A percentile compares a stretch with the other conserved stretches of the same genome.
These are phyloP conservation scores for Tyria jacobaeae DNA, from an alignment of 2,888 invertebrate genomes.

Conservation along the genomic window DNA sequence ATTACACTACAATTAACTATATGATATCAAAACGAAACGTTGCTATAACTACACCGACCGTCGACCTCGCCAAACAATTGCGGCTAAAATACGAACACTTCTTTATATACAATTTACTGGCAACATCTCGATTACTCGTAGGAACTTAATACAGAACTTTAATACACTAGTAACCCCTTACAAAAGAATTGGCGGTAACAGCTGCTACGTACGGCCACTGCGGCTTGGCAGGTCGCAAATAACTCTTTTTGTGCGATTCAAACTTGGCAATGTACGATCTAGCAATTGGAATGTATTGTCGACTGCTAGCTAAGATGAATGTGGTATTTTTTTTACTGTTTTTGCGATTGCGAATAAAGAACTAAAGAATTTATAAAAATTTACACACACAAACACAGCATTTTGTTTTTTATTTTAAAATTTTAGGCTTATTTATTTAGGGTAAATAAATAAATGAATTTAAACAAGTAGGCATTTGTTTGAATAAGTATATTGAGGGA, in stretches of 20 bases:
- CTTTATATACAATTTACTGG: slow-evolving; percentile 7
- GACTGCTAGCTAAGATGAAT: slow-evolving; percentile 19
- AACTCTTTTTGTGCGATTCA: slow-evolving; percentile 24
- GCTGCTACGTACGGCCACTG: slow-evolving; percentile 19
- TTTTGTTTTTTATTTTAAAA: neutral
- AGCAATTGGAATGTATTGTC: slow-evolving; percentile 25
- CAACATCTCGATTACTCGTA: slow-evolving; percentile 15
- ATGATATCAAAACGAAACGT: neutral
- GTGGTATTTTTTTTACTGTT: slow-evolving; percentile 9
- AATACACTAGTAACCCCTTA: slow-evolving; percentile 13
- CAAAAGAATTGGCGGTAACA: slow-evolving; percentile 22
- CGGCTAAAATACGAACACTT: slow-evolving; percentile 7
- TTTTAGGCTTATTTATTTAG: neutral
- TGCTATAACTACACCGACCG: neutral
- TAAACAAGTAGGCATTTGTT: neutral
- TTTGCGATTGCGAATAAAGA: neutral
- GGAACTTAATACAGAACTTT: slow-evolving; percentile 18
- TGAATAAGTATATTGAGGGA: no score
- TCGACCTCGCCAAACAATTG: neutral
- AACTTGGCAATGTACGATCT: slow-evolving; percentile 28
- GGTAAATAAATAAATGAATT: neutral
- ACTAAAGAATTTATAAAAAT: neutral
- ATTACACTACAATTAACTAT: no score
- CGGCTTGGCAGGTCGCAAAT: slow-evolving; percentile 27
- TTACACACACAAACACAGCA: neutral